A percentile compares a stretch with the other conserved stretches of the same genome.
These are phyloP conservation scores for Megalonaias nervosa DNA, from an alignment of 1,140 invertebrate genomes.

Conservation along the genomic window DNA sequence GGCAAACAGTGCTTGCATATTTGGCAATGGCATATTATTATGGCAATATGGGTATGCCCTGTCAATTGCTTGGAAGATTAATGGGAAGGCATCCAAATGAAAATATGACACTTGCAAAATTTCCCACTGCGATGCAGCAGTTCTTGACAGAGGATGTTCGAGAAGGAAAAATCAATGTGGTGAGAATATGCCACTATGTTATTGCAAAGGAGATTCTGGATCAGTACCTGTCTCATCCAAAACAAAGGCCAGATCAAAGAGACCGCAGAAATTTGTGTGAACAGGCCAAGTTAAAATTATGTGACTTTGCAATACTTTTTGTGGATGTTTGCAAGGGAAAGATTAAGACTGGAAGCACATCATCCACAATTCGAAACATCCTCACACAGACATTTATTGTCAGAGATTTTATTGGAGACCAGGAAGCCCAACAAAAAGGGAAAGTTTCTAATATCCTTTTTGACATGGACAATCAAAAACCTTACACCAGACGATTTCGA, in stretches of 20 bases:
- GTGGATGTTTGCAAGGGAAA: constrained; percentile 33
- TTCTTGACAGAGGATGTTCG: constrained; percentile 28
- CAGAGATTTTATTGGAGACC: constrained; percentile 27
- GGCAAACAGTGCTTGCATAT: constrained; percentile 37
- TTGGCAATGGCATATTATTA: constrained; percentile 48
- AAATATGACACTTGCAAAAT: constrained; percentile 26
- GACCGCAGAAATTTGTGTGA: constrained; percentile 10
- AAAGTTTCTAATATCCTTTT: constrained; percentile 32
- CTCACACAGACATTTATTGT: constrained; percentile 43
- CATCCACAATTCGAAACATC: constrained; percentile 18
- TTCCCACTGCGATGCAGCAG: constrained; percentile 32
- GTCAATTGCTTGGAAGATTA: constrained; percentile 40
- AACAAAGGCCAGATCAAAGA: background rate
- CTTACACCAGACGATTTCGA: constrained; percentile 29
- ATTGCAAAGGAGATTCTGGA: constrained; percentile 57
- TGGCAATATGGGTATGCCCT: constrained; percentile 45
- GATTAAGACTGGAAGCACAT: background rate
- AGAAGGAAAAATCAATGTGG: constrained; percentile 27
- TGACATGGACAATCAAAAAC: constrained; percentile 23
- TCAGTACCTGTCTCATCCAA: constrained; percentile 17
- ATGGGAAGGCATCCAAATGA: constrained; percentile 21
- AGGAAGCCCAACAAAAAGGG: constrained; percentile 3
- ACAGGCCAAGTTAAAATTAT: constrained; percentile 20
- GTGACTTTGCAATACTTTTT: constrained; percentile 23
- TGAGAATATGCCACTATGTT: constrained; percentile 46